Percentiles rank a stretch among this genome's conserved stretches.
These are phyloP conservation scores for Diglossa cyanea DNA, from an alignment of 2,797 vertebrate species.

Conservation along the genomic window DNA sequence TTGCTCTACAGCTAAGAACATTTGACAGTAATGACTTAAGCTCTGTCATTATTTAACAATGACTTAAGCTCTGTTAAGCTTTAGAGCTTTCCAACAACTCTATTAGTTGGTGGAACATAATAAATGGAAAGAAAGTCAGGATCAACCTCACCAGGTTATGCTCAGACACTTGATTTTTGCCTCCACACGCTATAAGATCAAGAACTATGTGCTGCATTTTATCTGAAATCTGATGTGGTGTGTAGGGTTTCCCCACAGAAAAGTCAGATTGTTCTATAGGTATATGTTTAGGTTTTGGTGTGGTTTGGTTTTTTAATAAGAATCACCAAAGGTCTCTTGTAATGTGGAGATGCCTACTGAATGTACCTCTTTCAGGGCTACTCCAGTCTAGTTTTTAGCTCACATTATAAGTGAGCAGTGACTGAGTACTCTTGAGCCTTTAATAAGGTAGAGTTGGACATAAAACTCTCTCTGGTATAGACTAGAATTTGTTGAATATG, in stretches of 20 bases:
- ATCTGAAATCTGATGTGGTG: background rate
- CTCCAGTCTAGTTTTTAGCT: background rate
- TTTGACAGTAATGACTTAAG: background rate
- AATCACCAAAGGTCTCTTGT: background rate
- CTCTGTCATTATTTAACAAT: background rate
- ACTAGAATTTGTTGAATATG: background rate
- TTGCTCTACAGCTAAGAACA: background rate
- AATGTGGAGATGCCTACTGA: background rate
- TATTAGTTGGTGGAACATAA: background rate
- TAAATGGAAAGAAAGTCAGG: background rate
- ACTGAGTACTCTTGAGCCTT: background rate
- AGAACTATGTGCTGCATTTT: background rate
- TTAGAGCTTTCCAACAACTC: background rate
- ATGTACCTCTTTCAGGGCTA: background rate
- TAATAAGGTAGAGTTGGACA: background rate
- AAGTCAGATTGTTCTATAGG: background rate
- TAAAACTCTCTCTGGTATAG: background rate
- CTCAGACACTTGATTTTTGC: background rate
- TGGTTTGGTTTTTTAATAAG: background rate
- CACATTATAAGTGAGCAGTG: background rate
- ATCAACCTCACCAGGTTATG: background rate
- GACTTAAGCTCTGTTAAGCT: background rate
- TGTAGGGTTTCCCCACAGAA: background rate
- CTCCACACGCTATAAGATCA: background rate
- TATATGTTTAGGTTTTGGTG: background rate